phyloP scores from a whole-genome alignment of 2,888 invertebrate genomes.

The Hypercompe scribonia region DNA sequence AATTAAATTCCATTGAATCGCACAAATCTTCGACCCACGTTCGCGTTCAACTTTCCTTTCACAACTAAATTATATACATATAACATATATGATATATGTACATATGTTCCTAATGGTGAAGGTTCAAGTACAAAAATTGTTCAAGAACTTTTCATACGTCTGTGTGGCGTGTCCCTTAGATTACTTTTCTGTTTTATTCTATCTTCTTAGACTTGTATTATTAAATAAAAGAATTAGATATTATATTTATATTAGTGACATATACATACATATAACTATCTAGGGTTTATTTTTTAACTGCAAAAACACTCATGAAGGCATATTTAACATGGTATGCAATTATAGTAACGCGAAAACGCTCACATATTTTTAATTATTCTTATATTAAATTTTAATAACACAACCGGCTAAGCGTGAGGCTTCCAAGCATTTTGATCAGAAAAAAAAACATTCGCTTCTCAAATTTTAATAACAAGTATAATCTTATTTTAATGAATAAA shows the following conservation, averaged over 20 bases:
- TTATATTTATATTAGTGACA: neutral
- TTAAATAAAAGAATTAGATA: neutral
- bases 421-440: neutral
- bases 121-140: neutral
- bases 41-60: constrained; percentile 55
- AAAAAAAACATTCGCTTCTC: neutral
- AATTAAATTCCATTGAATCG: constrained; percentile 85
- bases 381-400: too few relatives aligned
- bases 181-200: too few relatives aligned
- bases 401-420: too few relatives aligned
- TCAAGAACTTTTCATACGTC: neutral
- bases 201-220: neutral
- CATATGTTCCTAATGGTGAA: neutral
- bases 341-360: too few relatives aligned
- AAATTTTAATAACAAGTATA: neutral
- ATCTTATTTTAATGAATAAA: constrained; percentile 11
- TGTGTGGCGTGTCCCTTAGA: too few relatives aligned
- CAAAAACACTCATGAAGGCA: neutral
- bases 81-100: neutral
- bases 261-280: neutral
- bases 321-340: neutral
- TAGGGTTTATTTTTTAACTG: neutral
- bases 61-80: constrained; percentile 51
- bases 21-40: constrained; percentile 81
- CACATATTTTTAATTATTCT: too few relatives aligned